phyloP scores from a whole-genome alignment of 2,888 invertebrate species.

The Drosophila acutilabella region DNA sequence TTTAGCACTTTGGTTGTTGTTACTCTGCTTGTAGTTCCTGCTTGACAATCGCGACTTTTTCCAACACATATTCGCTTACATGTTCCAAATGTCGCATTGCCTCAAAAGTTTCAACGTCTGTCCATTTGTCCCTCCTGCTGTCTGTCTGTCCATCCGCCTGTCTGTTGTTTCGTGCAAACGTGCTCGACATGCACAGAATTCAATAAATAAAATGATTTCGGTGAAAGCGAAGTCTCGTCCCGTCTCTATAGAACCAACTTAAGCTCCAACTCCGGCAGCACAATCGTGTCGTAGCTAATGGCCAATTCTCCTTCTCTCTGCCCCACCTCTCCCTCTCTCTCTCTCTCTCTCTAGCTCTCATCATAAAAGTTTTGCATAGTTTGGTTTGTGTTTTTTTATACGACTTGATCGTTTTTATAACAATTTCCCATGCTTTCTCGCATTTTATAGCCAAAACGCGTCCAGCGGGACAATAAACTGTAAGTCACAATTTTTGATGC shows the following conservation, averaged over 20 bases:
- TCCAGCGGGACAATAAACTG: constrained; percentile 1
- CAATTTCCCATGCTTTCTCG: constrained; percentile 45
- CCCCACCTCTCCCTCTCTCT: not conserved
- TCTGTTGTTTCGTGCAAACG: constrained; percentile 71
- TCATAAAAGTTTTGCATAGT: constrained; percentile 40
- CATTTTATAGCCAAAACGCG: constrained; percentile 28
- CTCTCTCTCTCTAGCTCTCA: not conserved
- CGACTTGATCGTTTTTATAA: constrained; percentile 3
- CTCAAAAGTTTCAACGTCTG: constrained; percentile 35
- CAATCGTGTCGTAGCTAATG: constrained; percentile 71
- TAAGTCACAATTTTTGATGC: constrained; percentile 6
- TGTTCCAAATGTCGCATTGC: constrained; percentile 60
- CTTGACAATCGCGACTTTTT: constrained; percentile 56
- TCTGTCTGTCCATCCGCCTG: constrained; percentile 14
- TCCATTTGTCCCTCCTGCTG: constrained; percentile 5
- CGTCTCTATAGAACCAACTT: constrained; percentile 40
- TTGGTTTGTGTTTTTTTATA: constrained; percentile 4
- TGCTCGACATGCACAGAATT: constrained; percentile 78
- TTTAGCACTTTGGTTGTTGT: constrained; percentile 62
- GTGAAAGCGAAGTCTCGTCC: constrained; percentile 68
- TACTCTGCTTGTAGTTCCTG: constrained; percentile 25
- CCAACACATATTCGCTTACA: constrained; percentile 54
- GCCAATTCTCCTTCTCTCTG: constrained; percentile 28
- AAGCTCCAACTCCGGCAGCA: constrained; percentile 4
- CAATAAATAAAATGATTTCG: constrained; percentile 77